Conservation (phyloP, 2,113 vertebrate species). For the Phainopepla nitens region DNA sequence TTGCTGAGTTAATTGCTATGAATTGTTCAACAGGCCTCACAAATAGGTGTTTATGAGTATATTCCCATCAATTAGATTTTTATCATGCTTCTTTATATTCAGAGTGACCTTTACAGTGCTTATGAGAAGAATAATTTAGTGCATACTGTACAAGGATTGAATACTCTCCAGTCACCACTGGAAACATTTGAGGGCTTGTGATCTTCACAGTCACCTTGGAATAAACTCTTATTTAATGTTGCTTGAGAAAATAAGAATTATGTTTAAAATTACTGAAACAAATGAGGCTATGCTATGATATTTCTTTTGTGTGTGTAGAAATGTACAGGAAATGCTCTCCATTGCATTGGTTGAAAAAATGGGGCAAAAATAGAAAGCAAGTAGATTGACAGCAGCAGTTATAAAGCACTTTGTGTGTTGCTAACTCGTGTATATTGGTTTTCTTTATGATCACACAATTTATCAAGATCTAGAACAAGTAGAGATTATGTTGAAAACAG, state of each 20-base stretch:
- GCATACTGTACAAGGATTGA: not conserved
- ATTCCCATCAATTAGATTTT: not conserved
- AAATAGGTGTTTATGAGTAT: constrained; percentile 13
- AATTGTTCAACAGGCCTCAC: constrained; percentile 2
- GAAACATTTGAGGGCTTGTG: not conserved
- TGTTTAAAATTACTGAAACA: not conserved
- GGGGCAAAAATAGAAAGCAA: not conserved
- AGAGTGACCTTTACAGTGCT: constrained; percentile 9
- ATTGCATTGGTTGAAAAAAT: not conserved
- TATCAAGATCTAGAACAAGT: not conserved
- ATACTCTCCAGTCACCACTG: not conserved
- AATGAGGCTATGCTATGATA: not conserved
- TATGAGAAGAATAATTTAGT: not conserved
- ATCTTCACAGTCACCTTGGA: not conserved
- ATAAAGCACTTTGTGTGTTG: not conserved
- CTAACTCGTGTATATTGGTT: not conserved
- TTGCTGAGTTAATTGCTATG: constrained; percentile 8
- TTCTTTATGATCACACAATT: not conserved
- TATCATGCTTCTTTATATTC: not conserved
- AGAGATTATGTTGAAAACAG: not conserved
- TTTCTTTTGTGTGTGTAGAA: not conserved
- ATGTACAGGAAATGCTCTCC: not conserved
- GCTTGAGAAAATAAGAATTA: not conserved
- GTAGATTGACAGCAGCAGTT: not conserved
- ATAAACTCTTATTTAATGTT: not conserved